Base-by-base conservation (phyloP, 2,888 invertebrate species). In the Chymomyza amoena region DNA sequence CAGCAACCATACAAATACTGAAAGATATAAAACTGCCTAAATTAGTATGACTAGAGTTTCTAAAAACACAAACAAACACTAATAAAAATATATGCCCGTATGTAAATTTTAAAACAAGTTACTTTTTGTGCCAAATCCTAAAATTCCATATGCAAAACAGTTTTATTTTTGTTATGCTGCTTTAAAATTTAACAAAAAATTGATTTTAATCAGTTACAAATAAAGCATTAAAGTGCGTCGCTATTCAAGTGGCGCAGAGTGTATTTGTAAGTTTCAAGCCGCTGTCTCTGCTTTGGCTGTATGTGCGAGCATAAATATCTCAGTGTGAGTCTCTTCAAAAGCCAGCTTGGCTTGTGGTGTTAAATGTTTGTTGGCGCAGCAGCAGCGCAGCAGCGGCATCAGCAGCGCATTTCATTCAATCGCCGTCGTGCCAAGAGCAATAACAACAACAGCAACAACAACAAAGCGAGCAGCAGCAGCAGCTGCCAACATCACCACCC, bases 321-420 rank as follows among this genome's bases (percentile, higher is more conserved):
- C 62, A 68, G 64, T 64, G 25, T 80, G 74, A 75, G 79, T 83
- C 54, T 45, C 39, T 45, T 45, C 54, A 54, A 76, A 72, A 71
- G 76, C 78, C 85, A 75, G 70, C 84, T 73, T 76, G 78, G 83
- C 85, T 85, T 81, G 78, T 85, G 79, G 83, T 87, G 83, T 83
- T 83, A 83, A 83, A 87, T 83, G 83, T 83, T 87, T 87, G 87
- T 87, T 85, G 87, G 79, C 78, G 57, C 57, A 18, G 76, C 74
- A 78, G 51, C 51, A 45, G 56, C 69, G 64, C 20, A 64, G 66
- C 60, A 16, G 63, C 28, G 69, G 70, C 74, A 73, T 70, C 72
- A 81, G 72, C 80, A 77, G 71, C 76, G 71, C 76, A 83, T 79
- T 84, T 84, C 87, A 84, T 84, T 84, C 88, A 84, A 88, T 81